Percentiles rank a stretch among this genome's conserved stretches.
phyloP scores from a whole-genome alignment of 2,113 vertebrate genomes.

The Periophthalmus modestus region DNA sequence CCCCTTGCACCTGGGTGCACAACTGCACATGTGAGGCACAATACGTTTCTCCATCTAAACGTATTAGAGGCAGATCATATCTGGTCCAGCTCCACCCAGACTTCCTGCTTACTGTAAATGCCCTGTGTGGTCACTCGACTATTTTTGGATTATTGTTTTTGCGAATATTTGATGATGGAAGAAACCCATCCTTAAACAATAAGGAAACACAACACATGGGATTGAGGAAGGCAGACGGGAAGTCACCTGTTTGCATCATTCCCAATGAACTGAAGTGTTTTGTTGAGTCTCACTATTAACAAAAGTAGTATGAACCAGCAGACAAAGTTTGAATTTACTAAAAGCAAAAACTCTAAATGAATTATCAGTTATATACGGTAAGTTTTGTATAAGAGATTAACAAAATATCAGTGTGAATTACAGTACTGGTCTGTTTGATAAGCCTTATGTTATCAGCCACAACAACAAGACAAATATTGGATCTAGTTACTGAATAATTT shows the following conservation, averaged over 20 bases:
- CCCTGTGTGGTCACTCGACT: conserved; percentile 36
- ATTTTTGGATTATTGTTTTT: conserved; percentile 68
- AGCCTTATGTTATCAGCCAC: neutral
- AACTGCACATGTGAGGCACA: neutral
- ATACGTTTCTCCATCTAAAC: neutral
- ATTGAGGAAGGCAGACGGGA: conserved; percentile 30
- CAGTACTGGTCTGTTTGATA: too few species aligned
- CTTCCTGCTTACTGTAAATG: conserved; percentile 19
- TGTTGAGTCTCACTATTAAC: neutral
- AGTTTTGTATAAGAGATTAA: too few species aligned
- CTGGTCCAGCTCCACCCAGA: conserved; percentile 11
- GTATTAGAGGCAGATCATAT: neutral
- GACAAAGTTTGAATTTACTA: neutral
- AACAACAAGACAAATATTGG: neutral
- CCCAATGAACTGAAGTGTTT: neutral
- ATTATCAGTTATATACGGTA: too few species aligned
- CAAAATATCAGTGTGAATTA: too few species aligned
- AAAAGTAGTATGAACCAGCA: neutral
- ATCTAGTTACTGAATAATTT: neutral
- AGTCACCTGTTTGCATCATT: conserved; percentile 6
- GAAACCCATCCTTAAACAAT: conserved; percentile 25
- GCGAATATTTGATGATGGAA: conserved; percentile 32
- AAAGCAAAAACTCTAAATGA: neutral
- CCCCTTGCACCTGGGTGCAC: neutral
- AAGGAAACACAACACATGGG: conserved; percentile 9